Base-by-base conservation (phyloP, 2,113 vertebrate genomes). In the Columba janthina region DNA sequence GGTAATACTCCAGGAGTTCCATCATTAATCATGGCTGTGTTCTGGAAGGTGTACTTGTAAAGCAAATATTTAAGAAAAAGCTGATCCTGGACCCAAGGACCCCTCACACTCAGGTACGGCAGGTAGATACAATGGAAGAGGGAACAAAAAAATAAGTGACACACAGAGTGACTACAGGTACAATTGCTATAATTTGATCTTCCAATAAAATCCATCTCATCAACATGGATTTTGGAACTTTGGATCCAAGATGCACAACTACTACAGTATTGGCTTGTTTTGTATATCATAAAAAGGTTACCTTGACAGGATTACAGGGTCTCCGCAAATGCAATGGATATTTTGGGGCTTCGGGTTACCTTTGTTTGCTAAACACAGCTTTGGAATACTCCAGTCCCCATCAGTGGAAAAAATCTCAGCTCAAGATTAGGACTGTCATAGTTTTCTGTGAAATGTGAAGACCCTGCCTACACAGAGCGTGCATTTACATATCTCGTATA, bases 371-470 rank as follows among this genome's bases (percentile, higher is more conserved):
- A 87, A 94, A 93, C 70, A 89, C 53, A 73, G 85, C 44, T 82
- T 95, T 70, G 76, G 67, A 92, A 89, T 73, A 81, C 70, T 29
- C 50, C 72, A 78, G 87, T 79, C 40, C 36, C 50, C 77, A 94
- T 21, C 89, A 89, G 85, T 79, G 95, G 91, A 96, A 96, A 95
- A 96, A 96, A 91, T 95, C 77, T 91, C 89, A 88, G 71, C 78
- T 91, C 93, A 87, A 93, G 93, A 95, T 96, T 94, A 94, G 94
- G 94, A 85, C 91, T 93, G 87, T 32, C 94, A 86, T 46, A 14
- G 34, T 94, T 96, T 95, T 95, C 91, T 85, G 66, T 91, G 95
- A 96, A 93, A 91, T 66, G 73, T 36, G 84, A 97, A 96, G 95
- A 92, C 89, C 73, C 86, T 92, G 93, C 76, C 92, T 81, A 77